Evolutionary conservation across 2,888 invertebrate species (phyloP).

Genomic region (Tipula vernalis): DNA sequence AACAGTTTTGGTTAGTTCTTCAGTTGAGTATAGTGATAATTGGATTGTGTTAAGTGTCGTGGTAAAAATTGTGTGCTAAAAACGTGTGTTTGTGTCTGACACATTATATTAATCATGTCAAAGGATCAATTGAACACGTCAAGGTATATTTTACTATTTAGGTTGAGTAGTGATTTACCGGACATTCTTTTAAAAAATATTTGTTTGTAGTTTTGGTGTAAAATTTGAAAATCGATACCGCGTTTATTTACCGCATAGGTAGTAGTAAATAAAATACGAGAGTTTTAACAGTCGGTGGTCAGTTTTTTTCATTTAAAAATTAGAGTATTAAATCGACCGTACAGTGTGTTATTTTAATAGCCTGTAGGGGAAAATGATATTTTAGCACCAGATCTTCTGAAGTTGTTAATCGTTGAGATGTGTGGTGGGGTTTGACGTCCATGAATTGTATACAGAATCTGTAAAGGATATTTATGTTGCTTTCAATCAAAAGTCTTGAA

Average conservation of each 20-base stretch:
- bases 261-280: not conserved
- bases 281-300: not conserved
- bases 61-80: not conserved
- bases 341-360: too few relatives aligned
- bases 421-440: too few relatives aligned
- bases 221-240: not conserved
- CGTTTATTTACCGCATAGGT: not conserved
- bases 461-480: too few relatives aligned
- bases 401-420: too few relatives aligned
- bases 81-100: not conserved
- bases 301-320: not conserved
- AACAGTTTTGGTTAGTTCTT: not conserved
- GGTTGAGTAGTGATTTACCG: not conserved
- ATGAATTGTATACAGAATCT: too few relatives aligned
- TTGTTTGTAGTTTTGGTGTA: not conserved
- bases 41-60: not conserved
- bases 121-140: not conserved
- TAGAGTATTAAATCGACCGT: too few relatives aligned
- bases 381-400: too few relatives aligned
- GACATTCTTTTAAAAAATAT: not conserved
- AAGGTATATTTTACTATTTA: not conserved
- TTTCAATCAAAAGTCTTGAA: too few relatives aligned
- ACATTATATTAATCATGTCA: not conserved
- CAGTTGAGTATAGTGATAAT: not conserved
- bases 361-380: too few relatives aligned